Evolutionary conservation across 2,113 vertebrate species (phyloP).

Genomic region (Rissa tridactyla): DNA sequence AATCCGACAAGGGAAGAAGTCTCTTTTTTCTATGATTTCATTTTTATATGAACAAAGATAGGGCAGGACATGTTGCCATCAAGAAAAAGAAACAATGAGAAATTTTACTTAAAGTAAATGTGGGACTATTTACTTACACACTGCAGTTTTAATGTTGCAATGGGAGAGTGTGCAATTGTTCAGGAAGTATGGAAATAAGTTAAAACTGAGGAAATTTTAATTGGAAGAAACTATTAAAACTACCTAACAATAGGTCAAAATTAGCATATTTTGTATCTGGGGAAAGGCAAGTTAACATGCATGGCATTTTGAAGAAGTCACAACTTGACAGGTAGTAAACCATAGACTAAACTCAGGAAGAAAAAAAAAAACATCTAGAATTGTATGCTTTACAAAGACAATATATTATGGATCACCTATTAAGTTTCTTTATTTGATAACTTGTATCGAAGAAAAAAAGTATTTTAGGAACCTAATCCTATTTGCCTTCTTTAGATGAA

Average conservation of each 20-base stretch:
- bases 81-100: neutral
- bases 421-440: neutral
- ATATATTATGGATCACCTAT: neutral
- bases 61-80: neutral
- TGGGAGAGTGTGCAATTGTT: neutral
- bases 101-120: neutral
- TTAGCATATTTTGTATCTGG: neutral
- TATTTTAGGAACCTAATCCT: neutral
- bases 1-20: neutral
- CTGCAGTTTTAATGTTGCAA: neutral
- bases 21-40: neutral
- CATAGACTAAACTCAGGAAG: neutral
- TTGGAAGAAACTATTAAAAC: neutral
- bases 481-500: neutral
- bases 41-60: neutral
- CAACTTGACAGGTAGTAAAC: neutral
- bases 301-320: constrained; percentile 14
- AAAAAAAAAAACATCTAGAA: neutral
- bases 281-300: neutral
- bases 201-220: neutral
- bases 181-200: neutral
- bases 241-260: constrained; percentile 27
- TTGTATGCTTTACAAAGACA: neutral
- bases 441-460: too few relatives aligned
- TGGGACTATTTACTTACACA: neutral